Conservation (phyloP, 2,888 invertebrate genomes). For the Nemoura dubitans region DNA sequence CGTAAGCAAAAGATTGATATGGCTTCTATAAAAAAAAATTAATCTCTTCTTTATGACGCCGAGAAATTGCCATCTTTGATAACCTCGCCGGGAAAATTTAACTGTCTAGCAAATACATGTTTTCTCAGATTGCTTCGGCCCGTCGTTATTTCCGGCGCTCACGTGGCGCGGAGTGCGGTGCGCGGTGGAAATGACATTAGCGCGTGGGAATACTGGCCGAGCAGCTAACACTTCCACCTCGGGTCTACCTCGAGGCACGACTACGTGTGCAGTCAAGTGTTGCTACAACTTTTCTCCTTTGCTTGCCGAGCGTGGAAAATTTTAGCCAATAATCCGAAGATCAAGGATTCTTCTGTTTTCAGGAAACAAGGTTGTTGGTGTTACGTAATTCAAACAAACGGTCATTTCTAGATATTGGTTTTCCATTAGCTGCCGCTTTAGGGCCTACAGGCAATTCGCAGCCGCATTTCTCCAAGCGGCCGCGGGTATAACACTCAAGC, state of each 20-base stretch:
- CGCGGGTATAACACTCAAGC: too few relatives aligned
- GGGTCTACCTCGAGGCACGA: too few relatives aligned
- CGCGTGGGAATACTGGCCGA: background rate
- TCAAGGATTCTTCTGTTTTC: constrained; percentile 12
- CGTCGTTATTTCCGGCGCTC: background rate
- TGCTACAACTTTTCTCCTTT: constrained; percentile 16
- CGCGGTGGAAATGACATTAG: background rate
- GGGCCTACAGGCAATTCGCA: background rate
- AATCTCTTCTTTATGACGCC: too few relatives aligned
- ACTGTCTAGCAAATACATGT: background rate
- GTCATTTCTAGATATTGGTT: constrained; percentile 39
- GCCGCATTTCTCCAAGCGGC: constrained; percentile 16
- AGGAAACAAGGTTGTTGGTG: constrained; percentile 27
- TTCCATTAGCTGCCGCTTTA: constrained; percentile 28
- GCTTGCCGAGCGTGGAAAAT: background rate
- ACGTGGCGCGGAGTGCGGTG: too few relatives aligned
- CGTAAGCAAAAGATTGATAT: too few relatives aligned
- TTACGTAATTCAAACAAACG: constrained; percentile 40
- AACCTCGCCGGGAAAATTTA: too few relatives aligned
- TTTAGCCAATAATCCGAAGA: constrained; percentile 12
- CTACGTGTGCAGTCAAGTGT: constrained; percentile 13
- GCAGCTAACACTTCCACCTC: background rate
- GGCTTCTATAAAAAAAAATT: too few relatives aligned
- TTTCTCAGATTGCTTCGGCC: background rate
- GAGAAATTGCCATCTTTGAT: too few relatives aligned